Conservation (phyloP, 1,140 invertebrate genomes). For the Caenorhabditis brenneri region DNA sequence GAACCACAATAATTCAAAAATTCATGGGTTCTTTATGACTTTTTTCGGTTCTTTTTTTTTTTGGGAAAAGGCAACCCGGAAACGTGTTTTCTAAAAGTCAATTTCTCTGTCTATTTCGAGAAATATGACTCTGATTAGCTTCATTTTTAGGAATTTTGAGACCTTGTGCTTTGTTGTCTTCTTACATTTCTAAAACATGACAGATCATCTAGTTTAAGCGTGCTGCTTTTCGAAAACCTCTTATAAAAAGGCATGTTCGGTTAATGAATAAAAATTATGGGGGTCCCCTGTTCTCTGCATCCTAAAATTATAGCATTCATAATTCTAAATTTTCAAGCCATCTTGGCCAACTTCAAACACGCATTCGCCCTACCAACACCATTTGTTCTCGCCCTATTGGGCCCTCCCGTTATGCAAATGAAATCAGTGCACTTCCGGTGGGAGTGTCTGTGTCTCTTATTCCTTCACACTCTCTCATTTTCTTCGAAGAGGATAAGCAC, state of each 20-base stretch:
- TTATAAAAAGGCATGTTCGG: too few relatives aligned
- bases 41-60: background rate
- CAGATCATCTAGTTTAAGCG: too few relatives aligned
- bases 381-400: background rate
- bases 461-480: background rate
- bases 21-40: background rate
- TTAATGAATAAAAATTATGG: too few relatives aligned
- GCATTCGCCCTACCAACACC: background rate
- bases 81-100: background rate
- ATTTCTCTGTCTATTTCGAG: background rate
- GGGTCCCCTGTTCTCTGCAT: too few relatives aligned
- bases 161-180: too few relatives aligned
- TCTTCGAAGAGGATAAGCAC: background rate
- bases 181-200: too few relatives aligned
- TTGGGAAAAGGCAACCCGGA: background rate
- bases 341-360: background rate
- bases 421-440: background rate
- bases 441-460: background rate
- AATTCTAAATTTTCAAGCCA: background rate
- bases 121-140: background rate
- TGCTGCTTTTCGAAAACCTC: too few relatives aligned
- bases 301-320: too few relatives aligned
- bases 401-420: constrained; percentile 5
- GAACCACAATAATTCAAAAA: background rate
- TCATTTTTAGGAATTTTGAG: background rate